Percentiles rank a stretch among this genome's conserved stretches.
Evolutionary conservation across 2,888 invertebrate species (phyloP).

Genomic region (Polylopha cassiicola): DNA sequence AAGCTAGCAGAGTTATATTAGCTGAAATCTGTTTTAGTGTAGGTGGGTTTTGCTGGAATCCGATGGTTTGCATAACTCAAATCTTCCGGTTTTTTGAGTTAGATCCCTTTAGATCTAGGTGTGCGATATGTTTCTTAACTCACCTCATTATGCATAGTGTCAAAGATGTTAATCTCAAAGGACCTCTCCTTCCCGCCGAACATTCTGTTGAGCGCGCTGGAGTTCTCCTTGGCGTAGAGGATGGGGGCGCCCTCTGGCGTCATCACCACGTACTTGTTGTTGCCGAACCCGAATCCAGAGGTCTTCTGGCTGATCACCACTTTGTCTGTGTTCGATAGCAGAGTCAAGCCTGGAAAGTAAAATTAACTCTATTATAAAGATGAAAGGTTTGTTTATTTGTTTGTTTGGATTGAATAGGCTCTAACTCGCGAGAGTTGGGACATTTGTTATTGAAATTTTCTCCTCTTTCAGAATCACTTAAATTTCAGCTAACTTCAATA

Average conservation of each 20-base stretch:
- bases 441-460: no score
- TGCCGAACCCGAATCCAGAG: constrained; percentile 29
- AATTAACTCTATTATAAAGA: background rate
- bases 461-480: no score
- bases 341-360: constrained; percentile 32
- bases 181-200: constrained; percentile 37
- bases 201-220: constrained; percentile 33
- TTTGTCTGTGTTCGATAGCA: constrained; percentile 28
- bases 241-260: constrained; percentile 32
- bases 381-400: no score
- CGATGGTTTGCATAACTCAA: no score
- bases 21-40: no score
- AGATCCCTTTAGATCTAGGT: background rate
- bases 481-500: no score
- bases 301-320: constrained; percentile 39
- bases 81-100: no score
- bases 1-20: no score
- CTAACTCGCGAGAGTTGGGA: no score
- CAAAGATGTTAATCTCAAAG: constrained; percentile 42
- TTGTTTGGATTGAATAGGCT: no score
- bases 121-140: constrained; percentile 7
- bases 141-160: constrained; percentile 38
- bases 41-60: no score
- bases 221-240: constrained; percentile 39
- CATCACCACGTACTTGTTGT: constrained; percentile 42